Base-by-base conservation (phyloP, 2,888 invertebrate genomes). In the Horisme vitalbata region DNA sequence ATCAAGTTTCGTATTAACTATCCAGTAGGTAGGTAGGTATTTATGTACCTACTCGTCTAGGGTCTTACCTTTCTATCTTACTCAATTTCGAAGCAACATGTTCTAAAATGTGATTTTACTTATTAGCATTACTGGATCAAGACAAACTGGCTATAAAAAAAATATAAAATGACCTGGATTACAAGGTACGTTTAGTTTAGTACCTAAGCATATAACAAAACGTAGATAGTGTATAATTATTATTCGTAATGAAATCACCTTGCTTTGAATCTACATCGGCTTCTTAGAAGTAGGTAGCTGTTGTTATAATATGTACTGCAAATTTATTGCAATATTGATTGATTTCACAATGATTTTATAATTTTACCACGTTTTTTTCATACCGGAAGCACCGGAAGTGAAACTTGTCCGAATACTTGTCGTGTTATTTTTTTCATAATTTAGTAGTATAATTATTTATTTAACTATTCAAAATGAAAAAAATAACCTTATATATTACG, bases 141-240 rank as follows among this genome's bases (percentile, higher is more conserved):
- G 51, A 65, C 47, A 65, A 67, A 65, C 60, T 59, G 68, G 63
- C 64, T 63, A 18, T 6, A 5, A 18, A 4, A 5, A 56, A 57
- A 57, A 51, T 68, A 27, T 44, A 75, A 75, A 77, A 83, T 83
- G 81, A 61, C 65, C 77, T 65, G 73, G 69, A 75, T 48, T 39
- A 43, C 51, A 75, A 83, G 84, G 83, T 83, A 83, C 56, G 83
- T 82, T 45, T 5, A 18, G n/a, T n/a, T n/a, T 13, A 37, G 37
- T 46, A 45, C n/a, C 1, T 13, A 21, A 32, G 15, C 15, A 36
- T 36, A 36, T 15, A 23, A 23, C 14, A 3, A n/a, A 7, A 8
- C n/a, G 10, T 20, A 11, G 7, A 15, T 20, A 10, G 4, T 7
- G 7, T 11, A 6, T 6, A 10, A 18, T 2, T 5, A 5, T 18